Evolutionary conservation across 2,797 vertebrate genomes (phyloP), one percentile per base, ranked within the genome.

Genomic region (Champsocephalus gunnari): DNA sequence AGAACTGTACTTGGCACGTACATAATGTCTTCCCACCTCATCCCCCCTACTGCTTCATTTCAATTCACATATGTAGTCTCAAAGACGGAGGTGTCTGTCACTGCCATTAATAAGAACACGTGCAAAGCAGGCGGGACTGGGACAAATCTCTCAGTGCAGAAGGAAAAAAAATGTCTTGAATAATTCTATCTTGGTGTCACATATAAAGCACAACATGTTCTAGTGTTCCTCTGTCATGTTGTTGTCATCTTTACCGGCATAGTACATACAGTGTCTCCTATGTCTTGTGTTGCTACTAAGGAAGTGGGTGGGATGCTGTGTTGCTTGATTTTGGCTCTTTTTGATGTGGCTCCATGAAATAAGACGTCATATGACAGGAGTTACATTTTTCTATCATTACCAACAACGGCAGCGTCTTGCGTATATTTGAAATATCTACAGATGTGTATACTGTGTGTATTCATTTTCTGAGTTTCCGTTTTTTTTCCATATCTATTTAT

Each of bases 101-200:
- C 10, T 24, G 34, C 17, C 71, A 69, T 82, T 74, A 76, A 81
- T 68, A 63, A 69, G 53, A 65, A 69, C 71, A 77, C 49, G 55
- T 71, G 64, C 56, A 67, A 56, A 80, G 49, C 55, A 63, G 56
- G 61, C 49, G 28, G 3, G 53, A 32, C n/a, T 19, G 53, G 10
- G 28, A 63, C 43, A 6, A 32, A 59, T 47, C 56, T 17, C 38
- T 14, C 73, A 59, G 41, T 53, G 41, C 6, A 49, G 57, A 73
- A 21, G 45, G 17, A 51, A 53, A 54, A 57, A 10, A 4, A 60
- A 34, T 9, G 3, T 5, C 28, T 48, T 45, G 59, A 68, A 24
- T 56, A 24, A 61, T 53, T 53, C 19, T 5, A 7, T 10, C 34
- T 55, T 0, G 17, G 11, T 61, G 10, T 17, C 3, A 62, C 51